phyloP scores from a whole-genome alignment of 2,888 invertebrate species.

The Clusia tigrina region DNA sequence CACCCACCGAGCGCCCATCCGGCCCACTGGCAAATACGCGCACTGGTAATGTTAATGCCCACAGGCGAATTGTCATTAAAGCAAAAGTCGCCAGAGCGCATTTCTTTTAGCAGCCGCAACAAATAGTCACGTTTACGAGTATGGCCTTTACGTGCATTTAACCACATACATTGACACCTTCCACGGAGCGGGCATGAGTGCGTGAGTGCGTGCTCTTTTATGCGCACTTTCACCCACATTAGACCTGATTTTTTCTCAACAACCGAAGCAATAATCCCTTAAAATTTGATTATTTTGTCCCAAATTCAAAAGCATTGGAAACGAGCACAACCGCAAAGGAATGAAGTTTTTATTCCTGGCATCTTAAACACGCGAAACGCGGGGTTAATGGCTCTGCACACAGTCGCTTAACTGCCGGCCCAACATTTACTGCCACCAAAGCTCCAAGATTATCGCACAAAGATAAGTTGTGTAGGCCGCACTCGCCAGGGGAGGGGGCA shows the following conservation, averaged over 20 bases:
- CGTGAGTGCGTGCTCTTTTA: too few relatives aligned
- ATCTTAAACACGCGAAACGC: neutral
- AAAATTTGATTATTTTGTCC: neutral
- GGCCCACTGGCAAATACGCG: too few relatives aligned
- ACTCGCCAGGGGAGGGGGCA: neutral
- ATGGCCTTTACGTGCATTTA: neutral
- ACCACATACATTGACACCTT: neutral
- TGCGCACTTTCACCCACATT: neutral
- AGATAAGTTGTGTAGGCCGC: neutral
- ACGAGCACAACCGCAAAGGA: neutral
- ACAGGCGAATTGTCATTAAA: neutral
- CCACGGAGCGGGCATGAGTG: too few relatives aligned
- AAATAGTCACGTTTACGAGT: neutral
- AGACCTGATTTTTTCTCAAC: neutral
- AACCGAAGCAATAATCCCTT: neutral
- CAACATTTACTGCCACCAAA: neutral
- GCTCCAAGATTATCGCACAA: neutral
- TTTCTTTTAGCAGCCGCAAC: neutral
- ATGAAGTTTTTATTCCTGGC: neutral
- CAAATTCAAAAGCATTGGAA: neutral
- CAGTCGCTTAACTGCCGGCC: neutral
- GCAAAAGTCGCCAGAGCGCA: neutral
- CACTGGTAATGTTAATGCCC: too few relatives aligned
- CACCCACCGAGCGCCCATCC: too few relatives aligned
- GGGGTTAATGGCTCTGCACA: slow-evolving; percentile 2